Evolutionary conservation across 2,888 invertebrate species (phyloP).

Genomic region (Pristionchus japonicus): DNA sequence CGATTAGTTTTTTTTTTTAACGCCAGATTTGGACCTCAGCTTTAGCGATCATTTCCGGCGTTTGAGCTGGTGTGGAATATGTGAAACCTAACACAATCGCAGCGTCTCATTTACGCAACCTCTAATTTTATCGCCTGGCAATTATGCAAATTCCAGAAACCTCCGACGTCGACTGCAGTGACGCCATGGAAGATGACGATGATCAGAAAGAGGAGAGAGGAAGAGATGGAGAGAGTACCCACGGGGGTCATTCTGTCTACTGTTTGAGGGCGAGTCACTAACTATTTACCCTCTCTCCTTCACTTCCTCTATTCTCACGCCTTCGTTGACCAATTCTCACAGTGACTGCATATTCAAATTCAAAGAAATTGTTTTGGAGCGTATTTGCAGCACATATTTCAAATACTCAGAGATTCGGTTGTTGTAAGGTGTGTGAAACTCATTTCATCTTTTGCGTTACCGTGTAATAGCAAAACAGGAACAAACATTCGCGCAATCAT

Average conservation of each 20-base stretch:
- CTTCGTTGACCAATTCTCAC: not conserved
- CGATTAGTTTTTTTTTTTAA: too few species aligned
- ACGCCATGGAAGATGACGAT: not conserved
- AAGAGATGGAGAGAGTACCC: not conserved
- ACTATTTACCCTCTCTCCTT: slow-evolving; percentile 16
- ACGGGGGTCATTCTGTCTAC: not conserved
- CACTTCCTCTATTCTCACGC: not conserved
- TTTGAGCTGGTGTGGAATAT: too few species aligned
- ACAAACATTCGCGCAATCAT: too few species aligned
- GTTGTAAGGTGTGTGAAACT: not conserved
- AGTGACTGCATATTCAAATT: not conserved
- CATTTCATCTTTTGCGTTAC: too few species aligned
- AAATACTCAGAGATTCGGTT: not conserved
- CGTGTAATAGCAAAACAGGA: too few species aligned
- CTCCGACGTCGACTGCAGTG: slow-evolving; percentile 15
- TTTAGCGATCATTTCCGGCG: too few species aligned
- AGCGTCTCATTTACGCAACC: too few species aligned
- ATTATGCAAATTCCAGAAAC: not conserved
- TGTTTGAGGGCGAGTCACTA: not conserved
- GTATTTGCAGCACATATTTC: not conserved
- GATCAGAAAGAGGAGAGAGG: not conserved
- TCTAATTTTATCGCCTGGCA: too few species aligned
- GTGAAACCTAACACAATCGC: too few species aligned
- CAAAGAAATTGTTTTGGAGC: not conserved
- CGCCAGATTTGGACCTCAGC: too few species aligned